These are phyloP conservation scores for Alca torda DNA, from an alignment of 2,797 vertebrate genomes.

Conservation along the genomic window DNA sequence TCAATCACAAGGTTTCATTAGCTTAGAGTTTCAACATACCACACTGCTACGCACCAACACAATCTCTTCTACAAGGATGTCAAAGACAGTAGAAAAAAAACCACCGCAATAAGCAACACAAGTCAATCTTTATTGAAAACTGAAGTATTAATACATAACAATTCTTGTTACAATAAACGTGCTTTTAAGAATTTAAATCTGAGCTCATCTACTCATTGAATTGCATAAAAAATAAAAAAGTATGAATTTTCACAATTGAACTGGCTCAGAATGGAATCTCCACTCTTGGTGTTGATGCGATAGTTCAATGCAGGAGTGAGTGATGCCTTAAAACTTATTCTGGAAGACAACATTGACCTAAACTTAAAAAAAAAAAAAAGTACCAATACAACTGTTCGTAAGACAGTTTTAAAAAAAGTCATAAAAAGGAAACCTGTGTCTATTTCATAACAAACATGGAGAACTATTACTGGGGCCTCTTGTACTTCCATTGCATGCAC, in stretches of 20 bases:
- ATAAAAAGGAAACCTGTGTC: slow-evolving; percentile 72
- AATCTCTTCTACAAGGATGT: background rate
- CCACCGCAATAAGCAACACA: slow-evolving; percentile 78
- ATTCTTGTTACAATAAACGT: slow-evolving; percentile 85
- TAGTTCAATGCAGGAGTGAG: slow-evolving; percentile 76
- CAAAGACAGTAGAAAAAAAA: background rate
- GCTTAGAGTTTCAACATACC: background rate
- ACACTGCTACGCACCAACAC: background rate
- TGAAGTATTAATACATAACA: slow-evolving; percentile 86
- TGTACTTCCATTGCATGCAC: slow-evolving; percentile 74
- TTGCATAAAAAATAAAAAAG: slow-evolving; percentile 84
- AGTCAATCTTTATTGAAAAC: slow-evolving; percentile 89
- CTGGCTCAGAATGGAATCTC: slow-evolving; percentile 80
- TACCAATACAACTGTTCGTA: slow-evolving; percentile 77
- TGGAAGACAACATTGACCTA: slow-evolving; percentile 84
- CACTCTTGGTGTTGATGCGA: slow-evolving; percentile 71
- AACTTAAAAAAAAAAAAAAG: slow-evolving; percentile 73
- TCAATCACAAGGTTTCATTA: background rate
- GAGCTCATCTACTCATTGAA: slow-evolving; percentile 82
- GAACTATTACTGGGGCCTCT: slow-evolving; percentile 74
- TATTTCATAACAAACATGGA: slow-evolving; percentile 73
- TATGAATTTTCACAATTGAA: slow-evolving; percentile 80
- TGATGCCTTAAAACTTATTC: slow-evolving; percentile 76
- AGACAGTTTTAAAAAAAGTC: slow-evolving; percentile 72
- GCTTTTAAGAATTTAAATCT: slow-evolving; percentile 83